Conservation (phyloP, 2,113 vertebrate species). For the Cricetomys ansorgei region DNA sequence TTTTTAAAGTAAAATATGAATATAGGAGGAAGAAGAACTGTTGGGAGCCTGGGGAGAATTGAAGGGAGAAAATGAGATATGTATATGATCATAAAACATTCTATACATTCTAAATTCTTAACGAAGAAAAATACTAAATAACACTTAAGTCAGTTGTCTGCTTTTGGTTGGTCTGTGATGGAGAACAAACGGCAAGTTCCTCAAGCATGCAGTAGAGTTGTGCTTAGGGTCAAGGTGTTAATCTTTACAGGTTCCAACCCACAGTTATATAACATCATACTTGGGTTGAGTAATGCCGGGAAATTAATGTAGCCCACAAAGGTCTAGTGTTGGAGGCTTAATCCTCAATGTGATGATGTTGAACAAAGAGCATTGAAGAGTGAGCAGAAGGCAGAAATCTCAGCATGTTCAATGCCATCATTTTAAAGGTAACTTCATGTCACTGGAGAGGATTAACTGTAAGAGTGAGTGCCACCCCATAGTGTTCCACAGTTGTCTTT, state of each 20-base stretch:
- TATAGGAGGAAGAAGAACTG: not conserved
- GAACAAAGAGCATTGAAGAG: no score
- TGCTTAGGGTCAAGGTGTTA: fast-evolving
- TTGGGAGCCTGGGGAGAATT: not conserved
- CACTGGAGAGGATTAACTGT: not conserved
- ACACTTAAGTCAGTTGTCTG: not conserved
- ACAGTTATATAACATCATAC: not conserved
- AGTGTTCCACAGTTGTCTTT: not conserved
- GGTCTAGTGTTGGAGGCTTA: not conserved
- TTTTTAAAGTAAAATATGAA: not conserved
- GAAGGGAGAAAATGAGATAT: not conserved
- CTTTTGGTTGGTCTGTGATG: not conserved
- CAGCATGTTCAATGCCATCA: not conserved
- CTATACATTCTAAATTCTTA: not conserved
- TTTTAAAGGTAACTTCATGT: no score
- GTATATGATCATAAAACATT: not conserved
- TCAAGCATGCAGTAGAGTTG: not conserved
- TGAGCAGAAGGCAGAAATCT: not conserved
- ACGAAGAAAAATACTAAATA: not conserved
- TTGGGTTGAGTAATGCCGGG: not conserved
- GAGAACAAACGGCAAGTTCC: not conserved
- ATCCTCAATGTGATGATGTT: no score
- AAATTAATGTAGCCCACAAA: not conserved
- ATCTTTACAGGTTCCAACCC: no score
- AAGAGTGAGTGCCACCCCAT: not conserved